phyloP scores from a whole-genome alignment of 2,113 vertebrate species.

The Chlamydotis undulata region DNA sequence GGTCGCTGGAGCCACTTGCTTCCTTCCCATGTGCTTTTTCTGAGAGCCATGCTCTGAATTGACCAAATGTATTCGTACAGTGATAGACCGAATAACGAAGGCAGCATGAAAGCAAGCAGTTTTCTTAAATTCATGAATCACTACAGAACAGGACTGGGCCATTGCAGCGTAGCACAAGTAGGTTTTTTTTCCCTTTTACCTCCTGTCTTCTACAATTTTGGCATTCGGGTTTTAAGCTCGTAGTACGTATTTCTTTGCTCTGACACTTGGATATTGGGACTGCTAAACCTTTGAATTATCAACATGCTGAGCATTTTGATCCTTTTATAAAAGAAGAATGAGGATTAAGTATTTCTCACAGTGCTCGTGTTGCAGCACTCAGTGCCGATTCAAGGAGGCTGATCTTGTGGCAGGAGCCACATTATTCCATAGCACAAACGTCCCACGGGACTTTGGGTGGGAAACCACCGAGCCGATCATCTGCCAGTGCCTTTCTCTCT shows the following conservation, averaged over 20 bases:
- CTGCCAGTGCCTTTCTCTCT: neutral
- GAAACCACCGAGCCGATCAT: fast-evolving
- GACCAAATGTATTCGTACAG: neutral
- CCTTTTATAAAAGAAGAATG: neutral
- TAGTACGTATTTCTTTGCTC: neutral
- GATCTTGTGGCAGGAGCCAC: neutral
- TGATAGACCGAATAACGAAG: neutral
- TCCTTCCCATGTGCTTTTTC: neutral
- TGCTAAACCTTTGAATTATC: neutral
- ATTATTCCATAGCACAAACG: neutral
- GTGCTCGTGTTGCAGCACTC: neutral
- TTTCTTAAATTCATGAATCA: neutral
- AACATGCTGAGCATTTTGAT: neutral
- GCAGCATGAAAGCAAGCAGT: neutral
- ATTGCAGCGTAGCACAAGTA: neutral
- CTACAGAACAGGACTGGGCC: neutral
- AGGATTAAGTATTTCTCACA: neutral
- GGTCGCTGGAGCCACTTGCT: fast-evolving
- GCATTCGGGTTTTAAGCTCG: neutral
- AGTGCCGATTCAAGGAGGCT: neutral
- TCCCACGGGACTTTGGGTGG: neutral
- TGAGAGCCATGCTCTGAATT: neutral
- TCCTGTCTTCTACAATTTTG: neutral
- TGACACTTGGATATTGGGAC: neutral
- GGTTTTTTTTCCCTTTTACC: neutral